phyloP scores from a whole-genome alignment of 2,888 invertebrate genomes.

The Lochmaea crataegi region DNA sequence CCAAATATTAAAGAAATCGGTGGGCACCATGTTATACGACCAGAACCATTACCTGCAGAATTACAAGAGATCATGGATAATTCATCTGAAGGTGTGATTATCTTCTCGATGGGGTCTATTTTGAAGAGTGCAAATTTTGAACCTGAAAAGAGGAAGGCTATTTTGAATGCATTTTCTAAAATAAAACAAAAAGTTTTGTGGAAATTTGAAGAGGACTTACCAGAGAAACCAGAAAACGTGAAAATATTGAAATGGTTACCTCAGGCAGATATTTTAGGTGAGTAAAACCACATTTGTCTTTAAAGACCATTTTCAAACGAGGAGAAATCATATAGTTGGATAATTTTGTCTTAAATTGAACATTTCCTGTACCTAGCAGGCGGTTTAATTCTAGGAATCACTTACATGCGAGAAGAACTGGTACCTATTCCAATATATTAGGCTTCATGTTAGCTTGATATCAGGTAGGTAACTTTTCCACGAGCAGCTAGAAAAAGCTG shows the following conservation, averaged over 20 bases:
- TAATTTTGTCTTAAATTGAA: too few relatives aligned
- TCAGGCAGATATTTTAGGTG: constrained; percentile 57
- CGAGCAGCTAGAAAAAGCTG: too few relatives aligned
- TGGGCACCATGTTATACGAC: constrained; percentile 65
- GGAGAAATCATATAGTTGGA: too few relatives aligned
- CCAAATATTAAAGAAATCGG: constrained; percentile 71
- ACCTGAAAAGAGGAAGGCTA: constrained; percentile 65
- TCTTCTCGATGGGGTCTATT: constrained; percentile 73
- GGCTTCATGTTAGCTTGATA: too few relatives aligned
- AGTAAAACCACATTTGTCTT: neutral
- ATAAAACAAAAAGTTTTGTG: constrained; percentile 74
- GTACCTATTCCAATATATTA: too few relatives aligned
- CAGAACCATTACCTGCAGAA: constrained; percentile 60
- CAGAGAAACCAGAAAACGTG: constrained; percentile 61
- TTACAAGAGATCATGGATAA: constrained; percentile 68
- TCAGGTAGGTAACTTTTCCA: too few relatives aligned
- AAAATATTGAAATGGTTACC: constrained; percentile 58
- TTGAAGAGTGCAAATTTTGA: constrained; percentile 69
- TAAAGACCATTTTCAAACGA: too few relatives aligned
- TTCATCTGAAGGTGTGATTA: constrained; percentile 68
- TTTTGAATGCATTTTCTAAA: constrained; percentile 70
- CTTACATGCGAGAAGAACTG: too few relatives aligned
- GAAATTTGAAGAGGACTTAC: constrained; percentile 71
- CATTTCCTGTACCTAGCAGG: too few relatives aligned
- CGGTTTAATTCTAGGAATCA: too few relatives aligned